Base-by-base conservation (phyloP, 2,797 vertebrate genomes). In the Diglossa cyanea region DNA sequence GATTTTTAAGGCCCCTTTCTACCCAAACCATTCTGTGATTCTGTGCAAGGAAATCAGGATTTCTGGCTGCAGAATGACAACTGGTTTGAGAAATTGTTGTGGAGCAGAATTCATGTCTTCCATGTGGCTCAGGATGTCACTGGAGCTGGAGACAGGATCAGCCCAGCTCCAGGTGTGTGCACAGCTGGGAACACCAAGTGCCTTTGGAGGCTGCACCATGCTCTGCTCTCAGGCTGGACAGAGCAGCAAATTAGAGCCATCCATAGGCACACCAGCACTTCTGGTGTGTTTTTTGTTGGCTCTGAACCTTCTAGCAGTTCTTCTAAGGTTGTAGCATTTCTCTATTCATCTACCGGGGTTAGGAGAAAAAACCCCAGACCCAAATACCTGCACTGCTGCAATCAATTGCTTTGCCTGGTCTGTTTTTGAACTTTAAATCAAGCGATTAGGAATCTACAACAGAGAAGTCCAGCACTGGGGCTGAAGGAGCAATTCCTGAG, bases 331-430 rank as follows among this genome's bases (percentile, higher is more conserved):
- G 61, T 2, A 21, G 11, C 20, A 17, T 35, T 80, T 88, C 26
- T 90, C 31, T 51, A 1, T 76, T 71, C 19, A 28, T 35, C 33
- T 77, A 0, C 7, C 23, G 15, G 15, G 3, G 5, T 2, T 53
- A 25, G 13, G 39, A 20, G 0, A 9, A 21, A 30, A 60, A 50
- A 3, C 0, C 0, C 2, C 11, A n/a, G 85, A 17, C 6, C 4
- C 16, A 58, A 5, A 37, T 83, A 53, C 53, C 53, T 86, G 44
- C 28, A 9, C 23, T 37, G 21, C 6, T 72, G 58, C 39, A 73
- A 47, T 25, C 25, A 28, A 2, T 48, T 40, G 25, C 24, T 62
- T 78, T 81, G 24, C 61, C 42, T 61, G 58, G 15, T 26, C 23
- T 58, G 26, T 0, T 68, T 86, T 70, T 74, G 71, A 48, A 53